A percentile compares a stretch with the other conserved stretches of the same genome.
Evolutionary conservation across 2,888 invertebrate genomes (phyloP).

Genomic region (Drosophila bunnanda): DNA sequence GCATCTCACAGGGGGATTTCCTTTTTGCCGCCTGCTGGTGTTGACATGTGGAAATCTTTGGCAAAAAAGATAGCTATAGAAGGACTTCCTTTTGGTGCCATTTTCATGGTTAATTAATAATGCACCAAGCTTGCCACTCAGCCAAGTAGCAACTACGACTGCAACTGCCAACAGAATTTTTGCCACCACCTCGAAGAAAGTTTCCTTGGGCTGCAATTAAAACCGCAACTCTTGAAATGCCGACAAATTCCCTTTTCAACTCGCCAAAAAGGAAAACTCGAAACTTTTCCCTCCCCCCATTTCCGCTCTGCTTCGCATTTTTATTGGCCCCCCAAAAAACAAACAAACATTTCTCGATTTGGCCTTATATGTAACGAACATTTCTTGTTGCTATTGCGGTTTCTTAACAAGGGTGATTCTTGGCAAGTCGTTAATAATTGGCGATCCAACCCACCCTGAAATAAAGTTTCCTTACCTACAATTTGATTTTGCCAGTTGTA

Average conservation of each 20-base stretch:
- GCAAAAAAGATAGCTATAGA: conserved; percentile 6
- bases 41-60: conserved; percentile 60
- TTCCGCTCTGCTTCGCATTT: conserved; percentile 5
- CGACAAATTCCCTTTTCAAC: conserved; percentile 43
- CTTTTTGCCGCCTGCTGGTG: conserved; percentile 46
- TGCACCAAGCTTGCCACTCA: conserved; percentile 53
- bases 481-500: conserved; percentile 27
- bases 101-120: conserved; percentile 71
- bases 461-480: conserved; percentile 18
- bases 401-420: conserved; percentile 21
- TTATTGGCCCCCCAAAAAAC: conserved; percentile 40
- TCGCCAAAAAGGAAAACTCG: conserved; percentile 11
- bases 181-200: conserved; percentile 23
- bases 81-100: conserved; percentile 15
- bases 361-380: conserved; percentile 5
- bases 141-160: conserved; percentile 23
- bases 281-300: conserved; percentile 18
- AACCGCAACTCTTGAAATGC: conserved; percentile 45
- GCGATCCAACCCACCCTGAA: conserved; percentile 22
- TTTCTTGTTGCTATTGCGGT: conserved; percentile 20
- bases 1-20: conserved; percentile 28
- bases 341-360: conserved; percentile 26
- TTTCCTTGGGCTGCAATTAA: conserved; percentile 41
- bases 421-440: conserved; percentile 41
- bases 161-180: conserved; percentile 37